Percentiles rank a stretch among this genome's conserved stretches.
Evolutionary conservation across 2,888 invertebrate genomes (phyloP).

Genomic region (Lepetodrilus schrolli): DNA sequence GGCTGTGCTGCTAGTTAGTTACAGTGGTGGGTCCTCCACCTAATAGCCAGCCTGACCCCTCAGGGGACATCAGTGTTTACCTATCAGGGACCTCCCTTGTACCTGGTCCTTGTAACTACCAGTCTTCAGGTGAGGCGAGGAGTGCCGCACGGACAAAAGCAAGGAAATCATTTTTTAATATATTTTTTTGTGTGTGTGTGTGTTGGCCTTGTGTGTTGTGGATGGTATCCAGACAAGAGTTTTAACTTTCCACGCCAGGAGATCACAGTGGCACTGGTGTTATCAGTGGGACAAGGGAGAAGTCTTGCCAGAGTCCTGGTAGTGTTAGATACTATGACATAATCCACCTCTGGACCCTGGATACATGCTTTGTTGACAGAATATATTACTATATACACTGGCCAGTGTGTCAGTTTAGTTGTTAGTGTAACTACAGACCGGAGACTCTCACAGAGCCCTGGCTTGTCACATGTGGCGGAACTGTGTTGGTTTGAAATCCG

Average conservation of each 20-base stretch:
- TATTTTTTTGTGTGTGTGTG: neutral
- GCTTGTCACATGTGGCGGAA: no score
- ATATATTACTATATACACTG: neutral
- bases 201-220: no score
- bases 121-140: neutral
- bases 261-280: no score
- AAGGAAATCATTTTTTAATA: neutral
- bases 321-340: neutral
- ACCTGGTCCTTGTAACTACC: neutral
- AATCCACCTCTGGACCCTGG: neutral
- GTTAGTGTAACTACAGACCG: neutral
- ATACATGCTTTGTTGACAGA: neutral
- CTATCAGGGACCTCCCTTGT: neutral
- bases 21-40: neutral
- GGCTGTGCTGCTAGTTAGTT: neutral
- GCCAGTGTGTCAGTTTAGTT: neutral
- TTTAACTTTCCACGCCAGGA: no score
- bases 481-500: no score
- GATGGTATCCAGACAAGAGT: no score
- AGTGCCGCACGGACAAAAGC: neutral
- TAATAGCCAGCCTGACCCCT: conserved; percentile 10
- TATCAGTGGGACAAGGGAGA: neutral
- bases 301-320: neutral
- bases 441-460: neutral
- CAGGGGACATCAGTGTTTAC: conserved; percentile 9